phyloP scores from a whole-genome alignment of 2,888 invertebrate species.

The Choreutis nemorana region DNA sequence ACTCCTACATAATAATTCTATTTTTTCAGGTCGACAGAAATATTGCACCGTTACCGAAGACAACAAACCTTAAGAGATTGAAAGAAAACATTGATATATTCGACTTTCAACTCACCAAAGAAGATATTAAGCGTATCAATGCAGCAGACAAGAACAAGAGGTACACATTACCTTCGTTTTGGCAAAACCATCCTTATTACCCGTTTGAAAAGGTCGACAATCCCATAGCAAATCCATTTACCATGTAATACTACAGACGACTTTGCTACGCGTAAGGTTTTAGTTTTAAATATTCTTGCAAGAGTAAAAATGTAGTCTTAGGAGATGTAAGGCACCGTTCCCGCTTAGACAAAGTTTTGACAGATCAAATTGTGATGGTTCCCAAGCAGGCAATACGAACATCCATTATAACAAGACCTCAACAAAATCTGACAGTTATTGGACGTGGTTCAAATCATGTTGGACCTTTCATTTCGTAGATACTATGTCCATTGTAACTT shows the following conservation, averaged over 20 bases:
- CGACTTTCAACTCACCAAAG: conserved; percentile 32
- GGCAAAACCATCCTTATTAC: conserved; percentile 46
- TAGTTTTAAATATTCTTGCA: not conserved
- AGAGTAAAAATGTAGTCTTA: no score
- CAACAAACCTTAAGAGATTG: conserved; percentile 26
- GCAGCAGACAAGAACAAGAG: conserved; percentile 22
- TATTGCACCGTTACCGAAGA: conserved; percentile 42
- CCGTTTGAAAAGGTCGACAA: conserved; percentile 40
- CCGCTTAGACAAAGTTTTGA: no score
- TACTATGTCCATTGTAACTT: no score
- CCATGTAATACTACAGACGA: conserved; percentile 2
- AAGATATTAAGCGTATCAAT: conserved; percentile 31
- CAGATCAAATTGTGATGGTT: no score
- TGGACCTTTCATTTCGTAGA: no score
- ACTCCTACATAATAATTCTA: not conserved
- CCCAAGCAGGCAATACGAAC: no score
- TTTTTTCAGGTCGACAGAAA: conserved; percentile 42
- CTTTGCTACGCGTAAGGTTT: not conserved
- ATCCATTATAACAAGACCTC: no score
- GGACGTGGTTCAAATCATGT: no score
- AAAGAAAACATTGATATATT: conserved; percentile 43
- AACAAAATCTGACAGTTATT: no score
- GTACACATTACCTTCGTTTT: conserved; percentile 41
- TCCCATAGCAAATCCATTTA: conserved; percentile 32
- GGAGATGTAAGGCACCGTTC: no score